Base-by-base conservation (phyloP, 2,888 invertebrate genomes). In the Zaprionus bogoriensis region DNA sequence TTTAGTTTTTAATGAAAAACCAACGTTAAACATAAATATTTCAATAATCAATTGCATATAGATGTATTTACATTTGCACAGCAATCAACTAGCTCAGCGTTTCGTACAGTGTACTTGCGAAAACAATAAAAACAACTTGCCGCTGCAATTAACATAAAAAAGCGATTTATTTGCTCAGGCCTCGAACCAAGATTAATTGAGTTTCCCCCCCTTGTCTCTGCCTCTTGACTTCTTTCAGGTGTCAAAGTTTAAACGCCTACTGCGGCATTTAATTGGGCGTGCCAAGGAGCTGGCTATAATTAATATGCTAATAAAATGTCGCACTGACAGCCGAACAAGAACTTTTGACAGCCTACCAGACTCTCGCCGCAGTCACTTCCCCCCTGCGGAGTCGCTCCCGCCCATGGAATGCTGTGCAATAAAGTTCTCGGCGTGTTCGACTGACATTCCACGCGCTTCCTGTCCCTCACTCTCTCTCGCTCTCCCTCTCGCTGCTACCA, bases 141-240 rank as follows among this genome's bases (percentile, higher is more conserved):
- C 62, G 28, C 46, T 64, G 78, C 88, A 87, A 89, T 88, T 88
- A 89, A 78, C 89, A 89, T 89, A 88, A 87, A 84, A 88, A 83
- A 78, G 75, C 78, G 81, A 89, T 89, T 88, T 89, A 80, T 89
- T 83, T 74, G 41, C 51, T 10, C 7, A n/a, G 19, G 36, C 5
- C 38, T 73, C 68, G 59, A 78, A 81, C 48, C 54, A 76, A 69
- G 82, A 81, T 78, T 78, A 78, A 78, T 78, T 79, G 47, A 58
- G 45, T 54, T 54, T 4, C 20, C 9, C 20, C 38, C n/a, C 39
- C 17, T 50, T 14, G 14, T 4, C 1, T 1, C 20, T 1, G 47
- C 19, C 14, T 55, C 30, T 25, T 32, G 47, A 7, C 42, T 30
- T 20, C 19, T 25, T 17, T 41, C 71, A 74, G 72, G 75, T 73